phyloP scores from a whole-genome alignment of 2,113 vertebrate species.

The chimpanzee (Pan troglodytes) region NHGRI_mPanTro3-v2.1_pri NC_072404.2:8401001-8401500 shows the following conservation, averaged over 20 bases:
- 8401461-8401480: not conserved
- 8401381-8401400: not conserved
- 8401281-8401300: not conserved
- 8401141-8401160: not conserved
- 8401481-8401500: not conserved
- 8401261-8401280: too few species aligned
- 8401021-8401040: not conserved
- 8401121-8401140: too few species aligned
- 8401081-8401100: not conserved
- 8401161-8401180: not conserved
- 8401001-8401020: not conserved
- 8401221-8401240: not conserved
- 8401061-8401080: not conserved
- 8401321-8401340: not conserved
- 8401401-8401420: too few species aligned
- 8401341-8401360: accelerated
- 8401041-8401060: not conserved
- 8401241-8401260: accelerated
- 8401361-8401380: not conserved
- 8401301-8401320: not conserved
- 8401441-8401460: not conserved
- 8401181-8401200: not conserved
- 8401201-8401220: not conserved
- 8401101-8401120: not conserved
- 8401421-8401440: not conserved